phyloP scores from a whole-genome alignment of 2,888 invertebrate species.

The Synanthedon andrenaeformis region DNA sequence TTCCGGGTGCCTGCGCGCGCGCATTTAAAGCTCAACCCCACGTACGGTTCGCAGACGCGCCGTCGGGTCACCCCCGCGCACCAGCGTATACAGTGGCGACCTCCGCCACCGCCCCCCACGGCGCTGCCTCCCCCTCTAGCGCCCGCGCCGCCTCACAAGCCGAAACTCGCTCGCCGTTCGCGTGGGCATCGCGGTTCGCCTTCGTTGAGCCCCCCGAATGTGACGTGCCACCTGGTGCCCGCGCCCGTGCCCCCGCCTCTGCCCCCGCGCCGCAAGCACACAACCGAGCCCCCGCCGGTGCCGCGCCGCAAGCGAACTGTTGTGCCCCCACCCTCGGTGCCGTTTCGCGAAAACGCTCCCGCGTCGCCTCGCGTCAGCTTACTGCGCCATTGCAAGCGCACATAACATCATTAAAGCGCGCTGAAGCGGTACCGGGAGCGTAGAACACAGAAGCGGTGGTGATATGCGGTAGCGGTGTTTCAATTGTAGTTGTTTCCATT shows the following conservation, averaged over 20 bases:
- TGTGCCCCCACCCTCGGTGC: conserved; percentile 11
- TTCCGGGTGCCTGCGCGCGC: neutral
- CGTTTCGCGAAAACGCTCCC: no score
- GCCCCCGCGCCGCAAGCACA: neutral
- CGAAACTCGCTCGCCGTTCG: neutral
- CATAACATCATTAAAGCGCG: no score
- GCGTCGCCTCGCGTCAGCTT: no score
- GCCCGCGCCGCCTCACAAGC: no score
- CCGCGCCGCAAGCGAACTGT: neutral
- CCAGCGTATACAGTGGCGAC: neutral
- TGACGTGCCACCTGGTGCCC: neutral
- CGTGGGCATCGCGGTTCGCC: neutral
- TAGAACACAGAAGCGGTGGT: no score
- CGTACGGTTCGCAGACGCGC: neutral
- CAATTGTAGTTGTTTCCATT: no score
- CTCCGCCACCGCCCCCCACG: conserved; percentile 8
- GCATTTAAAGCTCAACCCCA: neutral
- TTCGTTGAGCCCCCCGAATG: no score
- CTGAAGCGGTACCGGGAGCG: no score
- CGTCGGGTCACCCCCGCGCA: neutral
- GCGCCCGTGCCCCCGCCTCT: conserved; percentile 1
- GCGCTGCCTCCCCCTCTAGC: conserved; percentile 6
- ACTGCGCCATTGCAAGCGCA: no score
- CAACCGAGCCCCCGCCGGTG: neutral
- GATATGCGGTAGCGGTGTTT: no score